Base-by-base conservation (phyloP, 2,797 vertebrate genomes). In the Chanos chanos region DNA sequence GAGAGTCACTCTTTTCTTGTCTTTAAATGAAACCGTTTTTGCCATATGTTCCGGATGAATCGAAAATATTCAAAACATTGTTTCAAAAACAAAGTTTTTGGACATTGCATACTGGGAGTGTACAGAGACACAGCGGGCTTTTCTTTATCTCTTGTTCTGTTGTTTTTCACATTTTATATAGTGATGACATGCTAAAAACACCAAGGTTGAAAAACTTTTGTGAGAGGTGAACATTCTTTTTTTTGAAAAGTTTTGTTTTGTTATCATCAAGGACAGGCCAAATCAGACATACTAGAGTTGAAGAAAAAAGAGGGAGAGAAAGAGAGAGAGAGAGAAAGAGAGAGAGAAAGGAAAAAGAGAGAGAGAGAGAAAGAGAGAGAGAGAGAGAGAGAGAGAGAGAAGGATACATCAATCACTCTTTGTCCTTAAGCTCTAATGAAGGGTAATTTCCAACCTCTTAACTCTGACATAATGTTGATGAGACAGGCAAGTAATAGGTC, bases 391-490 rank as follows among this genome's bases (percentile, higher is more conserved):
- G 50, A 55, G 13, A 55, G 28, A 36, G 56, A 44, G 24, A 21
- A 50, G 47, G 24, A 31, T 49, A n/a, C 18, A 27, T 39, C 1
- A 10, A 40, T 34, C 55, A 7, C 36, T 30, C 21, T 50, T 40
- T 49, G 54, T n/a, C n/a, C n/a, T n/a, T n/a, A n/a, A n/a, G n/a
- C n/a, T n/a, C n/a, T n/a, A n/a, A n/a, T n/a, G n/a, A n/a, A n/a
- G n/a, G n/a, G n/a, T n/a, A 66, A 71, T 66, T 33, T 66, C 60
- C 15, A 47, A 30, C 28, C 56, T 37, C 24, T 71, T 22, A 12
- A 4, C 34, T 1, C 33, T 19, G 25, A 40, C 50, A 50, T 12
- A 30, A 19, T n/a, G 2, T 43, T 61, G 19, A 68, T 8, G 52
- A n/a, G n/a, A n/a, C n/a, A n/a, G n/a, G n/a, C n/a, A n/a, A n/a